phyloP scores from a whole-genome alignment of 2,113 vertebrate genomes.

The Nettapus auritus region DNA sequence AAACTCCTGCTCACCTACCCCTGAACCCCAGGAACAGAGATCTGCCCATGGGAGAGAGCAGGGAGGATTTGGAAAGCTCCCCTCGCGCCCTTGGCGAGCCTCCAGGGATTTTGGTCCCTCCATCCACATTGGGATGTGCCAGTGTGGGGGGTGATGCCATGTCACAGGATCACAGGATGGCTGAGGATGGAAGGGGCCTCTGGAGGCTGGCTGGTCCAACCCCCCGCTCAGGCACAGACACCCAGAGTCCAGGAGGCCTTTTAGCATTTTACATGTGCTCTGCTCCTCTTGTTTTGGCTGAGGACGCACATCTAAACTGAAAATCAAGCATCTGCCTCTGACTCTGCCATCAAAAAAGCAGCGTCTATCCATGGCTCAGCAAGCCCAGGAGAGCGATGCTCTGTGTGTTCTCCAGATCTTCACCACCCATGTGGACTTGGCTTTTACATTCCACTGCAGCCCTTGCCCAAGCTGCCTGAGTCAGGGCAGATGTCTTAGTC shows the following conservation, averaged over 20 bases:
- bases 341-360: background rate
- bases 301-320: background rate
- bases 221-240: background rate
- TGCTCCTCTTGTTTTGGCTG: background rate
- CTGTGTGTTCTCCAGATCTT: background rate
- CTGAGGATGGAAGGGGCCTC: background rate
- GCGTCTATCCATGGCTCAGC: background rate
- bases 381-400: background rate
- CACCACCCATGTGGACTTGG: background rate
- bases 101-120: background rate
- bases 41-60: background rate
- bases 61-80: background rate
- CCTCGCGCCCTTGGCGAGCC: background rate
- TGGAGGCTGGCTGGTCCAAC: background rate
- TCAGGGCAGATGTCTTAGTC: background rate
- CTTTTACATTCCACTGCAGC: background rate
- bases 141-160: background rate
- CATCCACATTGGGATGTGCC: fast-evolving
- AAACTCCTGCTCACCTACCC: background rate
- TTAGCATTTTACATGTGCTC: background rate
- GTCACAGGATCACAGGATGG: background rate
- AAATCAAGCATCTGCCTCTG: fast-evolving
- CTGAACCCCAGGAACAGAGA: fast-evolving
- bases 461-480: background rate
- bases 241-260: background rate